phyloP scores from a whole-genome alignment of 1,140 invertebrate species.

The Geopemphigus sp. region DNA sequence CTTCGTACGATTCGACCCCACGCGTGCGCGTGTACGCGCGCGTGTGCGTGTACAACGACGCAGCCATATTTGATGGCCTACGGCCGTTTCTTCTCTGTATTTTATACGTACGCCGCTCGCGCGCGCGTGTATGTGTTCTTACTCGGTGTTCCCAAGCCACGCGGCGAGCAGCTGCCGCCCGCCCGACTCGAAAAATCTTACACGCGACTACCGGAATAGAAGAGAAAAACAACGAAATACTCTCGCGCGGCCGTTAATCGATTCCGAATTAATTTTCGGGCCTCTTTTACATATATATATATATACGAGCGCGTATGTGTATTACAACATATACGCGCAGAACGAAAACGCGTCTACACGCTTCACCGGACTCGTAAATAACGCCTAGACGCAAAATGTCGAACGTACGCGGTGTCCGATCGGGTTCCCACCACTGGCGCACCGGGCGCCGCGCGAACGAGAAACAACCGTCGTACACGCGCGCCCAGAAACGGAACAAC shows the following conservation, averaged over 20 bases:
- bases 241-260: background rate
- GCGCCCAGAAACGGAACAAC: no score
- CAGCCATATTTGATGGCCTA: slow-evolving; percentile 27
- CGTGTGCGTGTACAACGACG: background rate
- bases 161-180: no score
- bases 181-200: background rate
- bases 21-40: background rate
- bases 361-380: no score
- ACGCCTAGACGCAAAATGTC: no score
- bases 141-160: no score
- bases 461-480: no score
- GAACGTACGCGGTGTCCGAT: no score
- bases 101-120: background rate
- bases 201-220: background rate
- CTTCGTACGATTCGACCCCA: background rate
- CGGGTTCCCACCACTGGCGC: no score
- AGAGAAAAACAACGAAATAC: background rate
- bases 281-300: background rate
- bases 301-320: no score
- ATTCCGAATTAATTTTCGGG: background rate
- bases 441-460: no score
- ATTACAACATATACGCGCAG: background rate
- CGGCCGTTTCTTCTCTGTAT: background rate
- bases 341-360: no score
- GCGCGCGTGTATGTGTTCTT: no score